These are phyloP conservation scores for Ephydatia muelleri DNA, from an alignment of 37 sponge, comb jelly and placozoan species.

Conservation along the genomic window DNA sequence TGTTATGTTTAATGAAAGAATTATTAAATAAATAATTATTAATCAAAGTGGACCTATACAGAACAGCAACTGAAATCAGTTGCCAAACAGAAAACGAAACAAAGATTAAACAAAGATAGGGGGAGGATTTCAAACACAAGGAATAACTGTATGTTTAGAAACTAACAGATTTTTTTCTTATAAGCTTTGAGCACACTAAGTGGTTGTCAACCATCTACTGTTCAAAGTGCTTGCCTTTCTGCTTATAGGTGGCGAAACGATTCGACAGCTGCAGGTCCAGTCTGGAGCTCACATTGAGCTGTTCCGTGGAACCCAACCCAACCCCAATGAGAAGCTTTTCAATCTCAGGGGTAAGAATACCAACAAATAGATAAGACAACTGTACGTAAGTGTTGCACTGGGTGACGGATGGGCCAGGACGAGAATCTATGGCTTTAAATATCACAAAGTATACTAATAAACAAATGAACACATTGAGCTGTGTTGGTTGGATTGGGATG, in stretches of 20 bases:
- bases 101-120: background rate
- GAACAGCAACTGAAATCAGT: too few species aligned
- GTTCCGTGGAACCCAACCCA: conserved; percentile 69
- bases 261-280: conserved; percentile 88
- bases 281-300: conserved; percentile 96
- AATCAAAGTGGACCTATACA: too few species aligned
- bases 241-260: conserved; percentile 93
- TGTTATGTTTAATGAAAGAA: background rate
- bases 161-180: background rate
- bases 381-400: background rate
- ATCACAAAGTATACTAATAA: background rate
- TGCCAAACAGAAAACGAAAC: too few species aligned
- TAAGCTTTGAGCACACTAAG: background rate
- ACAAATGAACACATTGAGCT: too few species aligned
- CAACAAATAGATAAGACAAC: background rate
- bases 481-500: too few species aligned
- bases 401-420: too few species aligned
- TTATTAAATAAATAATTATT: background rate
- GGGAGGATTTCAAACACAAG: background rate
- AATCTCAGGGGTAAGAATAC: conserved; percentile 76
- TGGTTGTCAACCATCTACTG: background rate
- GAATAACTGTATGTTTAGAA: background rate
- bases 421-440: background rate
- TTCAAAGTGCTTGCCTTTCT: background rate
- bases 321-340: conserved; percentile 82